Base-by-base conservation (phyloP, 2,113 vertebrate species). In the Polyodon spathula region DNA sequence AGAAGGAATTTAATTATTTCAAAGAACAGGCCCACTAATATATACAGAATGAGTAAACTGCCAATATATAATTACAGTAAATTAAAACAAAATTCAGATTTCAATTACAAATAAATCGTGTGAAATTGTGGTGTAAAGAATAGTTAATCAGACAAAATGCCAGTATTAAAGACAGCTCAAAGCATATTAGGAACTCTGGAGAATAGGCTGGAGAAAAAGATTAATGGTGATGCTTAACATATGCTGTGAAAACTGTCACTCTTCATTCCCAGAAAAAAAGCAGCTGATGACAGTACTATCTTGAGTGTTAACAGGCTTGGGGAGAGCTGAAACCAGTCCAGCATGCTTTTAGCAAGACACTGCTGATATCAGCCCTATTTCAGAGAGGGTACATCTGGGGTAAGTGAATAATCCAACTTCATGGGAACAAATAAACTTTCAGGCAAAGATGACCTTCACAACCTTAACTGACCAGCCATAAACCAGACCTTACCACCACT, bases 401-500 rank as follows among this genome's bases (percentile, higher is more conserved):
- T 5, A 9, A 56, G 50, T 61, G 56, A 75, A 8, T 66, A 58
- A 64, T 12, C 27, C 27, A 27, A 27, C 46, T 56, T 9, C 60
- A 40, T 50, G 63, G 68, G 57, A 69, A 67, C 8, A 62, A 56
- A 66, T 59, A 41, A 43, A 46, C 38, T 59, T 3, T 14, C 37
- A 46, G 40, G 6, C 48, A 50, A 4, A 6, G 10, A 4, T 60
- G 61, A 40, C 48, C 64, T 11, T 57, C 60, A 57, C 64, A 57
- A 56, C 55, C 61, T 66, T 66, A 72, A 68, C 67, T 68, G 73
- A 74, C 76, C 54, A 57, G 44, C 56, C 40, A 48, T 77, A 66
- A 68, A 75, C 76, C 27, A 27, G 27, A 1, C 27, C 27, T 27
- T 27, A 27, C 27, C 27, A 27, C 27, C 27, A 27, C 27, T 27